Conservation (phyloP, 2,888 invertebrate genomes). For the Catocala fraxini region DNA sequence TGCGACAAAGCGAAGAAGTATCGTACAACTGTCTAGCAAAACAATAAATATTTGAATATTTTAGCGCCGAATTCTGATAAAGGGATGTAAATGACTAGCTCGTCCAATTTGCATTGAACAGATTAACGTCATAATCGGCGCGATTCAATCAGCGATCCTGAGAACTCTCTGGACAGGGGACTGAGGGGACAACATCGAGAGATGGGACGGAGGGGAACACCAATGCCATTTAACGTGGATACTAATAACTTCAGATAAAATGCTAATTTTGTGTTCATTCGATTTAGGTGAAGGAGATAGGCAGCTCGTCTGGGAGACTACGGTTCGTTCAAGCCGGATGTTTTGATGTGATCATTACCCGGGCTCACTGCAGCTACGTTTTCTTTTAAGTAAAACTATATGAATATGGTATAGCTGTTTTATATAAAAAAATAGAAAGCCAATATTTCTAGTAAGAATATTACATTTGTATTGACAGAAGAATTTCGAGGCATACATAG, state of each 20-base stretch:
- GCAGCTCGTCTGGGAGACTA: slow-evolving; percentile 51
- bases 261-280: slow-evolving; percentile 87
- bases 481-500: no score
- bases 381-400: neutral
- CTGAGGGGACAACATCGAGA: slow-evolving; percentile 50
- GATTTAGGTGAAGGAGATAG: slow-evolving; percentile 78
- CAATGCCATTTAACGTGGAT: slow-evolving; percentile 69
- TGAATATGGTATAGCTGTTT: no score
- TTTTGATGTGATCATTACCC: slow-evolving; percentile 35
- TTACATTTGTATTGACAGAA: no score
- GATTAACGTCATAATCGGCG: slow-evolving; percentile 87
- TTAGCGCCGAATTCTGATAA: slow-evolving; percentile 80
- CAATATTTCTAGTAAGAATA: no score
- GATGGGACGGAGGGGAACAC: slow-evolving; percentile 41
- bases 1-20: slow-evolving; percentile 35
- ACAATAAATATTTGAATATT: slow-evolving; percentile 84
- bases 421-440: no score
- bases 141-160: slow-evolving; percentile 85
- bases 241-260: slow-evolving; percentile 86
- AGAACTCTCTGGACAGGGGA: slow-evolving; percentile 73
- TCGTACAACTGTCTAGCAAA: slow-evolving; percentile 62
- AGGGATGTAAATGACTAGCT: slow-evolving; percentile 85
- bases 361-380: neutral
- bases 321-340: slow-evolving; percentile 31
- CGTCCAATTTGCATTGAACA: slow-evolving; percentile 87